These are phyloP conservation scores for Orius laevigatus DNA, from an alignment of 1,140 invertebrate species.

Conservation along the genomic window DNA sequence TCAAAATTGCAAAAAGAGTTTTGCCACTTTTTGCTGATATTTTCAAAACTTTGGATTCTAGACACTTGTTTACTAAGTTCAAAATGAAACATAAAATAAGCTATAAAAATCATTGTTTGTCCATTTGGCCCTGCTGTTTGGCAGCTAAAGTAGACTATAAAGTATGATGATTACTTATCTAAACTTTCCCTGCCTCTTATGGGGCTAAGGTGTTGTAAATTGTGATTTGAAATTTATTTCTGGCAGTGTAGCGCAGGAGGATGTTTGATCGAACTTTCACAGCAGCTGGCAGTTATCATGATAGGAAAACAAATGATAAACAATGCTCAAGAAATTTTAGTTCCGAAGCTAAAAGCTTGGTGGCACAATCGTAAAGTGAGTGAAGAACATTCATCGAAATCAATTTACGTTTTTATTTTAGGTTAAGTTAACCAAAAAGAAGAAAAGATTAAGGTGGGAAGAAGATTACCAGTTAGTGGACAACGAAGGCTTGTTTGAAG, in stretches of 20 bases:
- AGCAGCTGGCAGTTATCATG: slow-evolving; percentile 73
- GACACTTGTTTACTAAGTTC: no score
- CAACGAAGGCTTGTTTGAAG: slow-evolving; percentile 57
- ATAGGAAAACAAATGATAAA: slow-evolving; percentile 70
- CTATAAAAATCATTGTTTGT: no score
- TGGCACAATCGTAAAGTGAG: slow-evolving; percentile 33
- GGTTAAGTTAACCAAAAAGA: slow-evolving; percentile 24
- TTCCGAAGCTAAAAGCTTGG: slow-evolving; percentile 46
- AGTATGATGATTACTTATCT: no score
- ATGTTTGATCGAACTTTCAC: slow-evolving; percentile 65
- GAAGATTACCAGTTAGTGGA: slow-evolving; percentile 44
- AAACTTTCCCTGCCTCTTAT: no score
- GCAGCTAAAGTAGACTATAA: no score
- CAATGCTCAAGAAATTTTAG: slow-evolving; percentile 55
- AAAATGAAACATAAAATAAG: no score
- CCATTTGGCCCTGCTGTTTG: no score
- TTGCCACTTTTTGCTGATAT: no score
- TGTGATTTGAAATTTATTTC: no score
- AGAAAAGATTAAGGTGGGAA: slow-evolving; percentile 34
- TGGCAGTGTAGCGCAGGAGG: slow-evolving; percentile 57
- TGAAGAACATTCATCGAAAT: background rate
- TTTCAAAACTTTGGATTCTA: no score
- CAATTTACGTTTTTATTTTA: slow-evolving; percentile 14
- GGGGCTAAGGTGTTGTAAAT: no score
- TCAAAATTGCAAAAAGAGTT: no score